These are phyloP conservation scores for Hylaea fasciaria DNA, from an alignment of 2,888 invertebrate species.

Conservation along the genomic window DNA sequence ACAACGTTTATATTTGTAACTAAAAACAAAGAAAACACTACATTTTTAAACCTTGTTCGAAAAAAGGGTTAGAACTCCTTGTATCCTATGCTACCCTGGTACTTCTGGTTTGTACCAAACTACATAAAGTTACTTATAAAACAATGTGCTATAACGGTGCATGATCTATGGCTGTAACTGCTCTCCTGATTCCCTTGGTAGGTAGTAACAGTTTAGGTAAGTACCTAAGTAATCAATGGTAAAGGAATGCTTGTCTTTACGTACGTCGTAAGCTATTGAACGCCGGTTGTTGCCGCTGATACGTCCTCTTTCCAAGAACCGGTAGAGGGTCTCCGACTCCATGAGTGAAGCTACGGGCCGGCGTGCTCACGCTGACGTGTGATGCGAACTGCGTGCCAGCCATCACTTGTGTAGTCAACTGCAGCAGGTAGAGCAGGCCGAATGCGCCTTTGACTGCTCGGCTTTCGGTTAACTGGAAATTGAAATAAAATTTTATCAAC, in stretches of 20 bases:
- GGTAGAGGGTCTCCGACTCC: slow-evolving; percentile 76
- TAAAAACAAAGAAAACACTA: no score
- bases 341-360: slow-evolving; percentile 74
- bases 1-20: no score
- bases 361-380: slow-evolving; percentile 77
- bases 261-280: slow-evolving; percentile 57
- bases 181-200: no score
- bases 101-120: no score
- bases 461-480: slow-evolving; percentile 23
- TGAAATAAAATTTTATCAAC: not conserved
- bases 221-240: not conserved
- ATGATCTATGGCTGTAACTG: no score
- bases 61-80: no score
- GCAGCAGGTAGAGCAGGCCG: slow-evolving; percentile 39
- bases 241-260: no score
- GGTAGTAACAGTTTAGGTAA: no score
- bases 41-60: no score
- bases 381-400: slow-evolving; percentile 73
- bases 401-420: slow-evolving; percentile 47
- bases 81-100: no score
- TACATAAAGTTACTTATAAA: no score
- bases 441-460: slow-evolving; percentile 17
- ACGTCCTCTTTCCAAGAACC: slow-evolving; percentile 45
- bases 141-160: no score
- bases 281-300: slow-evolving; percentile 37